Conservation (phyloP, 2,797 vertebrate genomes). For the Dallia pectoralis region DNA sequence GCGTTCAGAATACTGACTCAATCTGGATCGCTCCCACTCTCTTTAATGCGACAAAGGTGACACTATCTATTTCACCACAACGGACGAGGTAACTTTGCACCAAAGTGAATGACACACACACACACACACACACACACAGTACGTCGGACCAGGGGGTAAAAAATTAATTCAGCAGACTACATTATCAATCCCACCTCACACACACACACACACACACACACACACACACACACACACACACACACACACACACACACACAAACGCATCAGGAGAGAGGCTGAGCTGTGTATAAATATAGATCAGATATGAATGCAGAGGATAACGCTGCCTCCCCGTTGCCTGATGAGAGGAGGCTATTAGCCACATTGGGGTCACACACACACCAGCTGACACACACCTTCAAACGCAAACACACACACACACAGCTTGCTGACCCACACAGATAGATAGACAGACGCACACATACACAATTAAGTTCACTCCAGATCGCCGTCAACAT, state of each 20-base stretch:
- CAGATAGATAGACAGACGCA: no score
- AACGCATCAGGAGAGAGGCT: not conserved
- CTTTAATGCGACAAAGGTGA: constrained; percentile 62
- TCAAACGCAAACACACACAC: no score
- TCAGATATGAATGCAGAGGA: constrained; percentile 69
- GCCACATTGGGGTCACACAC: constrained; percentile 91
- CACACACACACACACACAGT: constrained; percentile 41
- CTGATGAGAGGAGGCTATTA: constrained; percentile 96
- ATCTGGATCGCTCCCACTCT: constrained; percentile 46
- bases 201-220: no score
- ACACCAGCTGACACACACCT: not conserved
- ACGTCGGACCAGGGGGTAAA: constrained; percentile 38
- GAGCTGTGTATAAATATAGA: constrained; percentile 41
- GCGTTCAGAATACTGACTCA: constrained; percentile 65
- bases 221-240: no score
- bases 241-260: not conserved
- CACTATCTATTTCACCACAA: constrained; percentile 69
- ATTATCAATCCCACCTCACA: constrained; percentile 62
- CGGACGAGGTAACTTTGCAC: constrained; percentile 67
- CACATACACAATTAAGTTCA: no score
- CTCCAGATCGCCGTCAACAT: no score
- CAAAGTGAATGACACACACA: constrained; percentile 54
- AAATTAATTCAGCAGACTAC: constrained; percentile 66
- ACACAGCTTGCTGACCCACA: no score
- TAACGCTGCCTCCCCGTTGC: constrained; percentile 61